Percentiles rank a stretch among this genome's conserved stretches.
These are phyloP conservation scores for Amia ocellicauda DNA, from an alignment of 2,113 vertebrate species.

Conservation along the genomic window DNA sequence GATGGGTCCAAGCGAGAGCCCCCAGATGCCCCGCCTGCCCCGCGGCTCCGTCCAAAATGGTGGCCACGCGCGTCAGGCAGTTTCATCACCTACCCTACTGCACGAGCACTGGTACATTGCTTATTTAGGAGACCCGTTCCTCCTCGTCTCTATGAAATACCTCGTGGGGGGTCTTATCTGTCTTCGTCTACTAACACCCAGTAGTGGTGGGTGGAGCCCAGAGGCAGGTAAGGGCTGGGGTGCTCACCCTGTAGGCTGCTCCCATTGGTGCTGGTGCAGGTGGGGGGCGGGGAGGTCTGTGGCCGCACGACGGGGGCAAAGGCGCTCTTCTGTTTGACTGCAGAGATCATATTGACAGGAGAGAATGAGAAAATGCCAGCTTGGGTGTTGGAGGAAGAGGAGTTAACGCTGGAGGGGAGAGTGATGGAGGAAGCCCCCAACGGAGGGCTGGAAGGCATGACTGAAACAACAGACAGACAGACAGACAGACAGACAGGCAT, in stretches of 20 bases:
- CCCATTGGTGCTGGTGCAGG: constrained; percentile 84
- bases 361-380: constrained; percentile 87
- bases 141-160: background rate
- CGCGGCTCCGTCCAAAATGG: too few relatives aligned
- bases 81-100: background rate
- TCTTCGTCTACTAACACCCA: constrained; percentile 20
- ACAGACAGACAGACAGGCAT: constrained; percentile 21
- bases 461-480: constrained; percentile 35
- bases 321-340: constrained; percentile 98
- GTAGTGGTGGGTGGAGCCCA: constrained; percentile 28
- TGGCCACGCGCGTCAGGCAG: background rate
- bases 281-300: constrained; percentile 82
- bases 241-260: constrained; percentile 89
- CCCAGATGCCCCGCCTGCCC: too few relatives aligned
- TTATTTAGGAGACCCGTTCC: background rate
- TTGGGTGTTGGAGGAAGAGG: constrained; percentile 56
- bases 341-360: constrained; percentile 92
- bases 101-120: too few relatives aligned
- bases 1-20: too few relatives aligned
- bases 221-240: constrained; percentile 43
- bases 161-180: constrained; percentile 8
- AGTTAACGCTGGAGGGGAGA: constrained; percentile 55
- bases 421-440: constrained; percentile 46
- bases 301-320: constrained; percentile 94
- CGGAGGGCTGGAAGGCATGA: constrained; percentile 71